Evolutionary conservation across 2,888 invertebrate species (phyloP).

Genomic region (Monopis laevigella): DNA sequence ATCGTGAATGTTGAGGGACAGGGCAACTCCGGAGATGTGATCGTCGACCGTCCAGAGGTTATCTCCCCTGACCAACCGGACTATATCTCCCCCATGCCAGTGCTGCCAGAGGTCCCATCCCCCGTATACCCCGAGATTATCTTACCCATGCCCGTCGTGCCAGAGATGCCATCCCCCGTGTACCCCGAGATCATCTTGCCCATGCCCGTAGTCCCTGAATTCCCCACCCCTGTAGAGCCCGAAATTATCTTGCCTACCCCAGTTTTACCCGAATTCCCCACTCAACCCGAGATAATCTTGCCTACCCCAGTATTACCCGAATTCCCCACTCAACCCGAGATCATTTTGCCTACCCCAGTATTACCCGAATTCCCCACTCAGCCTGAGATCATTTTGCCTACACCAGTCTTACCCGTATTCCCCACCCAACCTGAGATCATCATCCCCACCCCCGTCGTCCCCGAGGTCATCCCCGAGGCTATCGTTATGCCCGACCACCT

Average conservation of each 20-base stretch:
- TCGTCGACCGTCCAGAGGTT: constrained; percentile 14
- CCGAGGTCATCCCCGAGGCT: constrained; percentile 7
- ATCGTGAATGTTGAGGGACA: constrained; percentile 35
- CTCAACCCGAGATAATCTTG: constrained; percentile 13
- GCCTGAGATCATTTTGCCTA: constrained; percentile 10
- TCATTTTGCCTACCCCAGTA: constrained; percentile 9
- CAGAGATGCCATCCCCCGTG: background rate
- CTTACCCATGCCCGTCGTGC: constrained; percentile 15
- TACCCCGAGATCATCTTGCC: constrained; percentile 13
- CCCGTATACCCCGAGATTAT: constrained; percentile 12
- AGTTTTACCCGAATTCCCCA: constrained; percentile 11
- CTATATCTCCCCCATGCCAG: no score
- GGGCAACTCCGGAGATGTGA: constrained; percentile 17
- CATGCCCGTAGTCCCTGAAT: constrained; percentile 12
- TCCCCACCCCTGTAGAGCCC: constrained; percentile 7
- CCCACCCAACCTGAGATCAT: constrained; percentile 5
- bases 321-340: constrained; percentile 9
- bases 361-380: constrained; percentile 8
- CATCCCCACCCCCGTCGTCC: constrained; percentile 13
- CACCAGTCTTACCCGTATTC: constrained; percentile 10
- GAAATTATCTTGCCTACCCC: constrained; percentile 11
- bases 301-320: constrained; percentile 14
- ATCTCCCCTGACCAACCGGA: background rate
- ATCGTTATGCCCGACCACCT: constrained; percentile 10
- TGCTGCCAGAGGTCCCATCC: constrained; percentile 13